Percentiles rank a stretch among this genome's conserved stretches.
Conservation (phyloP, 2,888 invertebrate species). For the Acleris holmiana region DNA sequence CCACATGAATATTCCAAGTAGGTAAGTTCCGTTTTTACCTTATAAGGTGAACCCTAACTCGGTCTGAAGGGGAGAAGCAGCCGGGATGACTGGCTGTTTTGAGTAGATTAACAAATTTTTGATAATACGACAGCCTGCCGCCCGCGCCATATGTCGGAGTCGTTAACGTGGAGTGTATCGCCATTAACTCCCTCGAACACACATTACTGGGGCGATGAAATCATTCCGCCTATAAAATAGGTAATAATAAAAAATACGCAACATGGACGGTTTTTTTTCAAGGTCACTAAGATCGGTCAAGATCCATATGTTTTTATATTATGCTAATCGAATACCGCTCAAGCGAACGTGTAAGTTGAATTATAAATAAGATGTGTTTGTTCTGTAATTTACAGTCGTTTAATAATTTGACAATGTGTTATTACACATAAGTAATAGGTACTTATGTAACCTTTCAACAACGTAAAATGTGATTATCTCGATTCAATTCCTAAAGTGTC, state of each 20-base stretch:
- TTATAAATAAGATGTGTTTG: constrained; percentile 1
- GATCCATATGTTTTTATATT: background rate
- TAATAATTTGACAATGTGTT: background rate
- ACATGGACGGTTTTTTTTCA: background rate
- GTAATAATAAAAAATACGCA: background rate
- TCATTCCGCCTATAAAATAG: background rate
- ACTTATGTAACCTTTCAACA: no score
- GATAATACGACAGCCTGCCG: constrained; percentile 54
- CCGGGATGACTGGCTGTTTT: constrained; percentile 76
- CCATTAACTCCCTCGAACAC: constrained; percentile 8
- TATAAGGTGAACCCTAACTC: constrained; percentile 19
- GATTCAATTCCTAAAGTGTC: no score
- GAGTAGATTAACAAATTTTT: constrained; percentile 70
- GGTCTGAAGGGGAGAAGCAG: constrained; percentile 48
- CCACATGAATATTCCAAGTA: no score
- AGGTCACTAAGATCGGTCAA: background rate
- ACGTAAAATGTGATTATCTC: no score
- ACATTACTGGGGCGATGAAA: background rate
- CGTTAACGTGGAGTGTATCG: constrained; percentile 48
- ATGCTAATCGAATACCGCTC: constrained; percentile 1
- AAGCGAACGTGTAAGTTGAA: background rate
- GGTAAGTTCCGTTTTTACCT: no score
- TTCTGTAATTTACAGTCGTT: constrained; percentile 1
- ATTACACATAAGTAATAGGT: no score
- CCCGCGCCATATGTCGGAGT: constrained; percentile 63